Evolutionary conservation across 2,113 vertebrate species (phyloP).

Genomic region (Herpetotheres cachinnans): DNA sequence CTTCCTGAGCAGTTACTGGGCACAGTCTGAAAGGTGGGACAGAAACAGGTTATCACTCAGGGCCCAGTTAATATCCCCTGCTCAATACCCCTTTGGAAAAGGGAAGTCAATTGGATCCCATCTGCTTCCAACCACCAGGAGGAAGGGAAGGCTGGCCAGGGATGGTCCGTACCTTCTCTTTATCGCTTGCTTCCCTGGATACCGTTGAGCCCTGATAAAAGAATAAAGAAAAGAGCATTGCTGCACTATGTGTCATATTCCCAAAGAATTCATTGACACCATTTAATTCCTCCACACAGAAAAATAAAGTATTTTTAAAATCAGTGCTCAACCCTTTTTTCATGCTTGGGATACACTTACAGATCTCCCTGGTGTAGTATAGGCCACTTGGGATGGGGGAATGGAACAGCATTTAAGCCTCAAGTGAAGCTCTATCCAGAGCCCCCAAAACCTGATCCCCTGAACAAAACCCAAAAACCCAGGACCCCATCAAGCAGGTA

Average conservation of each 20-base stretch:
- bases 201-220: slow-evolving; percentile 88
- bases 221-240: neutral
- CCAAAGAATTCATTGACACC: neutral
- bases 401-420: neutral
- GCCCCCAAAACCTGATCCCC: neutral
- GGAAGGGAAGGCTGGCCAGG: neutral
- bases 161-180: slow-evolving; percentile 84
- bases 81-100: neutral
- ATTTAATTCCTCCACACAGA: neutral
- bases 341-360: neutral
- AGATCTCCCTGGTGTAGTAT: neutral
- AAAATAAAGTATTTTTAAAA: neutral
- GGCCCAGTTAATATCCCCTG: neutral
- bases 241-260: neutral
- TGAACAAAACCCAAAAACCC: neutral
- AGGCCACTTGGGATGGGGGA: neutral
- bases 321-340: neutral
- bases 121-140: neutral
- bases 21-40: neutral
- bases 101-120: neutral
- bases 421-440: neutral
- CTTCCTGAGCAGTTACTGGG: neutral
- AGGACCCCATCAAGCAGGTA: neutral
- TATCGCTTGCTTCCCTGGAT: slow-evolving; percentile 93
- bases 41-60: neutral